Evolutionary conservation across 2,113 vertebrate species (phyloP).

Genomic region (Pampusana beccarii): DNA sequence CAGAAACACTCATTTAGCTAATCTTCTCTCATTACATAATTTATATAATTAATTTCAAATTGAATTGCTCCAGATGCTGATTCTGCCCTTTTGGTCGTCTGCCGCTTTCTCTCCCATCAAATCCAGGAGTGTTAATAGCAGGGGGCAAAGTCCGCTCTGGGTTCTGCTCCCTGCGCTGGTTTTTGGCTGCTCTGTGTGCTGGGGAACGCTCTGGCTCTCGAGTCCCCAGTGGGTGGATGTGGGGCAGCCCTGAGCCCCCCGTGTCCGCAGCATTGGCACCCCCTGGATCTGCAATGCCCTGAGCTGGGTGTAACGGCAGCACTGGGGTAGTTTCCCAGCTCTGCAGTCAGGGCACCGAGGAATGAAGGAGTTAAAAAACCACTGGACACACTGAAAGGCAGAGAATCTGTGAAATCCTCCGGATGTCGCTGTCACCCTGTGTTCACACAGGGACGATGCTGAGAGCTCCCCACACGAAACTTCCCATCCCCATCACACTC

Average conservation of each 20-base stretch:
- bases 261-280: background rate
- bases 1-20: background rate
- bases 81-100: background rate
- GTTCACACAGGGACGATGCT: accelerated
- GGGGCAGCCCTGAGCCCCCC: background rate
- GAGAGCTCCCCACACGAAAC: background rate
- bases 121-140: background rate
- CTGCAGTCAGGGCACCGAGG: background rate
- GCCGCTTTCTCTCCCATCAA: background rate
- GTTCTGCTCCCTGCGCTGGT: background rate
- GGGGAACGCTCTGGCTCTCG: background rate
- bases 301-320: accelerated
- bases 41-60: constrained; percentile 34
- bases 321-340: background rate
- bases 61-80: constrained; percentile 5
- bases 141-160: accelerated
- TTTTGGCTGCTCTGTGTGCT: background rate
- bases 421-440: background rate
- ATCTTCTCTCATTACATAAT: constrained; percentile 28
- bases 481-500: background rate
- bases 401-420: background rate
- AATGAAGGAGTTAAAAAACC: background rate
- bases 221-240: background rate
- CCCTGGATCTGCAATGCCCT: accelerated
- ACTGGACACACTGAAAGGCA: too few relatives aligned